Evolutionary conservation across 2,888 invertebrate species (phyloP).

Genomic region (Didymodactylos carnosus): DNA sequence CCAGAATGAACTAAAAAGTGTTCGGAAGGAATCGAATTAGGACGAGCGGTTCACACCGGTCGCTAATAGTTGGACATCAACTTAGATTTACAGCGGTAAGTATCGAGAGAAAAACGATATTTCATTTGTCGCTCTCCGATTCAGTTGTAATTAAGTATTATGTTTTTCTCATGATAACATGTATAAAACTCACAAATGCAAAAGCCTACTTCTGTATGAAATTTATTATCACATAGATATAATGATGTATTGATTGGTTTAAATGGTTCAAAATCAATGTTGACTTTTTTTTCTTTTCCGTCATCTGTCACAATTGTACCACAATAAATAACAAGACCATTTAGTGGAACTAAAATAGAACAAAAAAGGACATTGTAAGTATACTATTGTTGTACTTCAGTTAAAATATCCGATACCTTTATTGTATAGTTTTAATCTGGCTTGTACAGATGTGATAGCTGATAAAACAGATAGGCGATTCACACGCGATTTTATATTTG

Average conservation of each 20-base stretch:
- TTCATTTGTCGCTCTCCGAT: too few species aligned
- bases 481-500: conserved; percentile 95
- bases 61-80: too few species aligned
- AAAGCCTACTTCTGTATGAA: conserved; percentile 40
- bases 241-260: conserved; percentile 98
- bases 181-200: not conserved
- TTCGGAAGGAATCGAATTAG: too few species aligned
- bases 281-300: conserved; percentile 98
- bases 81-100: too few species aligned
- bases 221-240: conserved; percentile 95
- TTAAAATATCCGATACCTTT: too few species aligned
- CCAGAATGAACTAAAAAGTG: too few species aligned
- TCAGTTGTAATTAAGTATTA: too few species aligned
- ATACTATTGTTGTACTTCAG: not conserved
- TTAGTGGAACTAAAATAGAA: conserved; percentile 63
- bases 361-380: not conserved
- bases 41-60: too few species aligned
- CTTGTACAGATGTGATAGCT: conserved; percentile 98
- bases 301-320: conserved; percentile 99
- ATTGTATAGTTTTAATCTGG: conserved; percentile 90
- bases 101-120: too few species aligned
- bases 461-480: conserved; percentile 94
- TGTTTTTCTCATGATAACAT: too few species aligned
- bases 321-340: conserved; percentile 97
- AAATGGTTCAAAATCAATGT: conserved; percentile 99